A percentile compares a stretch with the other conserved stretches of the same genome.
These are phyloP conservation scores for Perca flavescens DNA, from an alignment of 2,113 vertebrate genomes.

Conservation along the genomic window DNA sequence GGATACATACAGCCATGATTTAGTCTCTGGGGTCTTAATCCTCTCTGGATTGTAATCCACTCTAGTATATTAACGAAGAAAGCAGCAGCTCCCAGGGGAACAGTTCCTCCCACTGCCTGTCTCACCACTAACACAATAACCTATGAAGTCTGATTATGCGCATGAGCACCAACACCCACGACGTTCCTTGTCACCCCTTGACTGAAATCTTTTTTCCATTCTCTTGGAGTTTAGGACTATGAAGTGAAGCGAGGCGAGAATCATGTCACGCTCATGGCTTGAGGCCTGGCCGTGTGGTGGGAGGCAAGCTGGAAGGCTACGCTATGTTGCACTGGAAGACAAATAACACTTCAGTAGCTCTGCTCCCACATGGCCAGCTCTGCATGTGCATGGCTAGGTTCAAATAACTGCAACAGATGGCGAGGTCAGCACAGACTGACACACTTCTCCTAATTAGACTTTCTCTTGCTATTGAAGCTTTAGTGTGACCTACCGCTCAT, in stretches of 20 bases:
- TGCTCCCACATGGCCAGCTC: constrained; percentile 36
- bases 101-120: background rate
- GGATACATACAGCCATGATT: background rate
- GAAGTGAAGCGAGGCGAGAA: background rate
- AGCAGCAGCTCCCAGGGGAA: constrained; percentile 13
- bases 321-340: background rate
- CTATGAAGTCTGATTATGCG: constrained; percentile 23
- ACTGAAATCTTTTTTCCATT: constrained; percentile 16
- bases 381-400: background rate
- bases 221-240: background rate
- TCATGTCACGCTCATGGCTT: background rate
- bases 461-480: background rate
- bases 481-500: background rate
- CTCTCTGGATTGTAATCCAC: background rate
- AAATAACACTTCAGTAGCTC: constrained; percentile 28
- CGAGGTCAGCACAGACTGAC: constrained; percentile 29
- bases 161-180: constrained; percentile 4
- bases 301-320: background rate
- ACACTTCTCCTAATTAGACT: constrained; percentile 19
- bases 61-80: constrained; percentile 24
- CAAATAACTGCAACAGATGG: constrained; percentile 36
- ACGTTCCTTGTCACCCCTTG: background rate
- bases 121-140: background rate
- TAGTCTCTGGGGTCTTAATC: constrained; percentile 18
- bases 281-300: background rate